Evolutionary conservation across 2,888 invertebrate genomes (phyloP).

Genomic region (Orchestes rusci): DNA sequence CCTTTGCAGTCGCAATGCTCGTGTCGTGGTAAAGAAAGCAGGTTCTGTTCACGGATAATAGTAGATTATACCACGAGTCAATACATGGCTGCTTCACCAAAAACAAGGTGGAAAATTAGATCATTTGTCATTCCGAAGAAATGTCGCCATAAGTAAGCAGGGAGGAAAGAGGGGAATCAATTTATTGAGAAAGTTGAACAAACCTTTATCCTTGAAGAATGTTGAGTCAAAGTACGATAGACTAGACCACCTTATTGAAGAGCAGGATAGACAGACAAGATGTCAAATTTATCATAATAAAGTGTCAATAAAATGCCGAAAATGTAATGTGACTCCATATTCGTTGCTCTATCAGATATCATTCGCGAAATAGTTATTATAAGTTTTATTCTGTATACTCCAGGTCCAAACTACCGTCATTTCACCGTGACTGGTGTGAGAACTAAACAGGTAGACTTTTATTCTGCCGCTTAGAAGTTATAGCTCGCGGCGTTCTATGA

Average conservation of each 20-base stretch:
- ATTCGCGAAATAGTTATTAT: too few relatives aligned
- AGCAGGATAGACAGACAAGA: constrained; percentile 7
- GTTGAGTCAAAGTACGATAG: constrained; percentile 7
- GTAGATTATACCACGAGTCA: too few relatives aligned
- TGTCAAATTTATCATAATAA: constrained; percentile 5
- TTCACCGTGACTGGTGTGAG: too few relatives aligned
- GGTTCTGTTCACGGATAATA: too few relatives aligned
- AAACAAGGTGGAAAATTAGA: constrained; percentile 15
- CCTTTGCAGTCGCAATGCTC: too few relatives aligned
- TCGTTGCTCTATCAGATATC: constrained; percentile 2
- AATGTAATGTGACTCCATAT: constrained; percentile 6
- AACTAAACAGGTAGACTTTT: too few relatives aligned
- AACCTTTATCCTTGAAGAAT: constrained; percentile 1
- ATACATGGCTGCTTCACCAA: constrained; percentile 20
- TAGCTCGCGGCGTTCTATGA: too few relatives aligned
- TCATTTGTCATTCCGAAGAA: constrained; percentile 12
- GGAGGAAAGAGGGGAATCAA: constrained; percentile 1
- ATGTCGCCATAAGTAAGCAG: background rate
- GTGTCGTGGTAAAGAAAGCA: too few relatives aligned
- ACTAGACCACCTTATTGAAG: constrained; percentile 5
- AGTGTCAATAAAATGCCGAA: background rate
- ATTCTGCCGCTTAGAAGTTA: too few relatives aligned
- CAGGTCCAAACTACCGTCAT: too few relatives aligned
- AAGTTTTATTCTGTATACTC: too few relatives aligned
- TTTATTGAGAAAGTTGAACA: constrained; percentile 1